A percentile compares a stretch with the other conserved stretches of the same genome.
Conservation (phyloP, 2,113 vertebrate species). For the Oxyruncus cristatus region DNA sequence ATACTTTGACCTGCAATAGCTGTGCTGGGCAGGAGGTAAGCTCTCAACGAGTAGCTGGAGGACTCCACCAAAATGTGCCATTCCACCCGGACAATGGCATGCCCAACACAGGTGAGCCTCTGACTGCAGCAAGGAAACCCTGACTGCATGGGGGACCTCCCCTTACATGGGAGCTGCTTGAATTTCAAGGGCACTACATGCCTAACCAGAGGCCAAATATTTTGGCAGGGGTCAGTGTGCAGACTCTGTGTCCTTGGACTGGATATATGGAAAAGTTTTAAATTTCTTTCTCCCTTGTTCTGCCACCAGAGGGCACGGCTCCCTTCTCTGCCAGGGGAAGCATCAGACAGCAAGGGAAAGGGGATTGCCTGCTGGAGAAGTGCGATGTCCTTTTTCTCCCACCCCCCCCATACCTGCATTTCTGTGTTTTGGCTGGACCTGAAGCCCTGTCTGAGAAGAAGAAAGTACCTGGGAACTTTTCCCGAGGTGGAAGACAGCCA, state of each 20-base stretch:
- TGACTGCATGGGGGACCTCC: accelerated
- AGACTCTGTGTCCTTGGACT: background rate
- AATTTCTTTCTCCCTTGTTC: background rate
- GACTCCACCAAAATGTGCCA: background rate
- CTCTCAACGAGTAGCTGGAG: background rate
- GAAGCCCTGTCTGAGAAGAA: background rate
- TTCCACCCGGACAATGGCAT: background rate
- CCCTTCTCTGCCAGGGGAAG: background rate
- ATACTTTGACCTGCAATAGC: background rate
- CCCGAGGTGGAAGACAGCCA: accelerated
- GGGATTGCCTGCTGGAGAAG: background rate
- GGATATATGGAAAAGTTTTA: background rate
- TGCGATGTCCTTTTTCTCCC: background rate
- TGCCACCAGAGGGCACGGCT: slow-evolving; percentile 37
- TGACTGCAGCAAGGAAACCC: background rate
- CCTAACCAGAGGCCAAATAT: background rate
- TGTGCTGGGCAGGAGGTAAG: background rate
- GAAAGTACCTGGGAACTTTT: background rate
- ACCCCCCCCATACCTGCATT: background rate
- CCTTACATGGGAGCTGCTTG: accelerated
- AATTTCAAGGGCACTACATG: background rate
- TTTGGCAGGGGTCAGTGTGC: background rate
- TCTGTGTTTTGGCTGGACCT: background rate
- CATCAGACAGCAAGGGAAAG: background rate
- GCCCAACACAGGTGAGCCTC: background rate